Base-by-base conservation (phyloP, 2,888 invertebrate genomes). In the Gari tellinella region DNA sequence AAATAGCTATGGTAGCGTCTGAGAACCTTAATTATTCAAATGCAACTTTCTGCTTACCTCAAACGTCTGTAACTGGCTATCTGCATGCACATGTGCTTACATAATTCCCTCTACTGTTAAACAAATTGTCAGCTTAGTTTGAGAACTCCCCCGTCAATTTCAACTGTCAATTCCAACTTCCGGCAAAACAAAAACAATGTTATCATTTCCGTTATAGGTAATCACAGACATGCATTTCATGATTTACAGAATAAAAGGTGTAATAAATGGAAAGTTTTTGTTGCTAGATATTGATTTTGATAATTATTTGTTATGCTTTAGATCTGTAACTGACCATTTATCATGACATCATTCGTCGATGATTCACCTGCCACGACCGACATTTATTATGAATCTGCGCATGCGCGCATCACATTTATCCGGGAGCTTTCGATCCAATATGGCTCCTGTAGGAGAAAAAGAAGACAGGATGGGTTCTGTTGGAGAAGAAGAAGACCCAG, bases 391-490 rank as follows among this genome's bases (percentile, higher is more conserved):
- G 31, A 31, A 31, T 65, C 31, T 72, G 80, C 87, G 87, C 89
- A 81, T 87, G 89, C 85, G 87, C 82, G 81, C 70, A 69, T 62
- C 62, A 73, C 65, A 68, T 80, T 73, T 79, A 74, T 78, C 72
- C 67, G 79, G 73, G 81, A 81, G 72, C 74, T 83, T 84, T 77
- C 75, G 83, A 80, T 81, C 81, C 88, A 89, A 90, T 81, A 90
- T 90, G 90, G 89, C 90, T 89, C 89, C 89, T 83, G 84, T 86
- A 82, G 88, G 86, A 79, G 89, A 89, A 72, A 86, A 82, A 84
- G 81, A 82, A 60, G 88, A 88, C 72, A 87, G 85, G 85, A 83
- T 86, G 84, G 86, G 85, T 74, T 80, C 82, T 58, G 66, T 82
- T 62, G 81, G 79, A 52, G 87, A 83, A 51, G 87, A 88, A 69